phyloP scores from a whole-genome alignment of 2,797 vertebrate species.

The Pagetopsis macropterus region DNA sequence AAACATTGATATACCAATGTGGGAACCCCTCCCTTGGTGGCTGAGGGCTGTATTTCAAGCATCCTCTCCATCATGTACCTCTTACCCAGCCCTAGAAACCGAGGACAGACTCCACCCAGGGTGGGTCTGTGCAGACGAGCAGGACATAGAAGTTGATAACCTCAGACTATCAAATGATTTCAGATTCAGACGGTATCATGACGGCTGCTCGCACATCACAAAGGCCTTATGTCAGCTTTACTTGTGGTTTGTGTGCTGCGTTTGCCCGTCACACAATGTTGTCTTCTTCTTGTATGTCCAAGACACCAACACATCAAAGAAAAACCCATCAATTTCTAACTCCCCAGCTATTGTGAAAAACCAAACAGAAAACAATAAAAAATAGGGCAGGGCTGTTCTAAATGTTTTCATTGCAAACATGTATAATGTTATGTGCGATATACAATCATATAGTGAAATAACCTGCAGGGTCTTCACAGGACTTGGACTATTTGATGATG shows the following conservation, averaged over 20 bases:
- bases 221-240: background rate
- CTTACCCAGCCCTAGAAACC: slow-evolving; percentile 21
- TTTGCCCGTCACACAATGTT: background rate
- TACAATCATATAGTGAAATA: slow-evolving; percentile 7
- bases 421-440: background rate
- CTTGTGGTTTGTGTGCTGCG: background rate
- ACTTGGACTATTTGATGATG: slow-evolving; percentile 10
- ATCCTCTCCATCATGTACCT: slow-evolving; percentile 26
- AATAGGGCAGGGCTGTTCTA: background rate
- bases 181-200: slow-evolving; percentile 17
- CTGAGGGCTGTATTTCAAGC: slow-evolving; percentile 15
- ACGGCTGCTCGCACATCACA: slow-evolving; percentile 10
- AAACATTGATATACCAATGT: slow-evolving; percentile 3
- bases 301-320: slow-evolving; percentile 16
- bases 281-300: background rate
- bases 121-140: slow-evolving; percentile 12
- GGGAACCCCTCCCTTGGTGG: background rate
- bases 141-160: slow-evolving; percentile 32
- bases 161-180: slow-evolving; percentile 27
- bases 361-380: no score
- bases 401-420: background rate
- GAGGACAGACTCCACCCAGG: slow-evolving; percentile 15
- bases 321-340: background rate
- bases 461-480: background rate
- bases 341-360: background rate